Conservation (phyloP, 2,888 invertebrate genomes). For the Drosophila monieri region DNA sequence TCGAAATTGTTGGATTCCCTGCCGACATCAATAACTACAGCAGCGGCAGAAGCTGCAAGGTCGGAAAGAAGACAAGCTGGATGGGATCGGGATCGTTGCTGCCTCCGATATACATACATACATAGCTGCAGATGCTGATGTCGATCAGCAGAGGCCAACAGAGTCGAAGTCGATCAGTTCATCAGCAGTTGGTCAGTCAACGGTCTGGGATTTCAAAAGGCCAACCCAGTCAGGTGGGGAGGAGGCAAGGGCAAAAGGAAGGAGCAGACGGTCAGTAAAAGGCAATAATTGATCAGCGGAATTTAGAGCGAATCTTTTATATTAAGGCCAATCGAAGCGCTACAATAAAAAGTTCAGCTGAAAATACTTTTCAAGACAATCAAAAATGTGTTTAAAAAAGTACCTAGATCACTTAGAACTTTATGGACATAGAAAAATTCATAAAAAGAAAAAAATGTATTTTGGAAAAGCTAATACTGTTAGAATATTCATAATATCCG, state of each 20-base stretch:
- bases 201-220: conserved; percentile 49
- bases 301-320: conserved; percentile 80
- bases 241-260: conserved; percentile 6
- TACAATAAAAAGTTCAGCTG: conserved; percentile 28
- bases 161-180: conserved; percentile 59
- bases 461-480: too few relatives aligned
- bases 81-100: conserved; percentile 38
- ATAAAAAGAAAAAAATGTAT: conserved; percentile 54
- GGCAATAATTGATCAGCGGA: conserved; percentile 81
- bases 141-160: conserved; percentile 20
- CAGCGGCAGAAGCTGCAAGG: conserved; percentile 63
- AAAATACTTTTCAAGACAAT: conserved; percentile 56
- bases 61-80: conserved; percentile 75
- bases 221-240: conserved; percentile 11
- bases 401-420: background rate
- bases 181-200: conserved; percentile 75
- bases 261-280: conserved; percentile 50
- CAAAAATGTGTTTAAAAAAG: conserved; percentile 15
- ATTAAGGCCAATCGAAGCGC: conserved; percentile 66
- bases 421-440: too few relatives aligned
- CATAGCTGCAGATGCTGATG: conserved; percentile 30
- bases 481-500: too few relatives aligned
- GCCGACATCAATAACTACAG: conserved; percentile 61
- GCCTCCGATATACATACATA: conserved; percentile 16
- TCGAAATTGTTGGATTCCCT: conserved; percentile 82